Base-by-base conservation (phyloP, 2,113 vertebrate genomes). In the Scomber scombrus region DNA sequence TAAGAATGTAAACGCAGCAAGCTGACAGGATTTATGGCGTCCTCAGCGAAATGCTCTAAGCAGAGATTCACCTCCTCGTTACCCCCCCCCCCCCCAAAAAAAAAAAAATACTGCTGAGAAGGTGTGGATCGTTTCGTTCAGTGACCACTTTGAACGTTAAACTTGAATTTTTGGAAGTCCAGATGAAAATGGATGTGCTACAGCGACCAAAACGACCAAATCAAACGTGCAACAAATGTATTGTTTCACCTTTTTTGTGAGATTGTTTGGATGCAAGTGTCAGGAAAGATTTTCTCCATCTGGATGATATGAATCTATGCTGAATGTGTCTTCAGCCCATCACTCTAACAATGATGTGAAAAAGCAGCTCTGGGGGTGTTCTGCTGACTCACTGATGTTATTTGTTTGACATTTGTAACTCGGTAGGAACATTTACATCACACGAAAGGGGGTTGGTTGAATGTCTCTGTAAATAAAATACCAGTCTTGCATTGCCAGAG, bases 1-100 rank as follows among this genome's bases (percentile, higher is more conserved):
- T 62, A 80, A 88, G 85, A 92, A 90, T 92, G 88, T 93, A 85
- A 89, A 88, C 16, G 23, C 26, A 73, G 82, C 54, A 54, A 18
- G 69, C 64, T 18, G 34, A 74, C 69, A 23, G 49, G 77, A 88
- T 89, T 90, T 88, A 90, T 85, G 62, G 66, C 55, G 15, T 55
- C 74, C 80, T 84, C 86, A 78, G 84, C 70, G 64, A 71, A 85
- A 75, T 14, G 58, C 62, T 84, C 47, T 58, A 46, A 49, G 78
- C 66, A 62, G 21, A 19, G 55, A 85, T 67, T 89, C 88, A 77
- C 88, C 88, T 90, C 86, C 81, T 70, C 57, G 64, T 87, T 56
- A 4, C 10, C 26, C 57, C 75, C 67, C 40, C 12, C 49, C 23
- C 40, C 12, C 49, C n/a, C n/a, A n/a, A n/a, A n/a, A n/a, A n/a